A percentile compares a stretch with the other conserved stretches of the same genome.
These are phyloP conservation scores for Scaptomyza cyrtandrae DNA, from an alignment of 2,888 invertebrate genomes.

Conservation along the genomic window DNA sequence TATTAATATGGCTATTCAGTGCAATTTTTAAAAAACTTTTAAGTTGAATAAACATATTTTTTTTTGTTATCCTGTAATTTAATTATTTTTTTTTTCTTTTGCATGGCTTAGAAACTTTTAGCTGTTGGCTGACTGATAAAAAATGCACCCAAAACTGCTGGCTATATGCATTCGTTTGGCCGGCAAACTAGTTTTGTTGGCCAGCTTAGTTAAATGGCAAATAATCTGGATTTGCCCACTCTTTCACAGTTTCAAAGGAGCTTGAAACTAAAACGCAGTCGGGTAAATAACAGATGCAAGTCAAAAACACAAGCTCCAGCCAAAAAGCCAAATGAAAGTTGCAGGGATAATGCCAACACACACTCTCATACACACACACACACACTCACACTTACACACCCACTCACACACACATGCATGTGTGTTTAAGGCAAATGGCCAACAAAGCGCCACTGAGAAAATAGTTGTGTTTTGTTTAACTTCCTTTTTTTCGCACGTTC, in stretches of 20 bases:
- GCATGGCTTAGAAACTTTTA: neutral
- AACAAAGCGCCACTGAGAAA: conserved; percentile 60
- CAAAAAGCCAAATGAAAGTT: conserved; percentile 70
- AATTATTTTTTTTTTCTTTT: neutral
- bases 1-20: no score
- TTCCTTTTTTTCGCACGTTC: conserved; percentile 16
- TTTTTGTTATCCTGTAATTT: neutral
- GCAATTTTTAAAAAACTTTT: no score
- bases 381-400: conserved; percentile 13
- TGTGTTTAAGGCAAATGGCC: conserved; percentile 42
- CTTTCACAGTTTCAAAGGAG: conserved; percentile 21
- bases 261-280: conserved; percentile 42
- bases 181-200: conserved; percentile 59
- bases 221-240: conserved; percentile 49
- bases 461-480: conserved; percentile 59
- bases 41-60: no score
- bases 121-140: conserved; percentile 4
- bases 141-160: neutral
- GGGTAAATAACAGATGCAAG: conserved; percentile 62
- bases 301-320: conserved; percentile 53
- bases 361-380: conserved; percentile 16
- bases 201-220: conserved; percentile 75
- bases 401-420: conserved; percentile 14
- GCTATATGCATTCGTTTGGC: conserved; percentile 19
- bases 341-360: conserved; percentile 54